phyloP scores from a whole-genome alignment of 2,888 invertebrate genomes.

The Lingula anatina region DNA sequence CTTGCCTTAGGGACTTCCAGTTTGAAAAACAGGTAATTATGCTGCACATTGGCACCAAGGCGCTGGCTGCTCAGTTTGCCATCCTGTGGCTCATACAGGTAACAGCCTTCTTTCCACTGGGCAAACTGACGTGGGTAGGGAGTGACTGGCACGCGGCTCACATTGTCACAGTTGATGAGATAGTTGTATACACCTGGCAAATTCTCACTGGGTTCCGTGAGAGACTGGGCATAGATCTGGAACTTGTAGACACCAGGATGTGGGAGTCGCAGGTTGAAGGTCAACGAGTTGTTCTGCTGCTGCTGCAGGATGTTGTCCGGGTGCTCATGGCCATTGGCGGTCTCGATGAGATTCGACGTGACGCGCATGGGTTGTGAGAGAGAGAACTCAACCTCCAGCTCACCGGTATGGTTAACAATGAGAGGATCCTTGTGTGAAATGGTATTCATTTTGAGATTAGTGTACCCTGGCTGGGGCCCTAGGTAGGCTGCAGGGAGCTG shows the following conservation, averaged over 20 bases:
- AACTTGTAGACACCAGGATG: slow-evolving; percentile 49
- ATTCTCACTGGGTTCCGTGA: slow-evolving; percentile 41
- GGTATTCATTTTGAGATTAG: slow-evolving; percentile 40
- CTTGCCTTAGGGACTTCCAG: slow-evolving; percentile 43
- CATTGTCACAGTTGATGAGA: slow-evolving; percentile 41
- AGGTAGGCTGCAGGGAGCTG: slow-evolving; percentile 49
- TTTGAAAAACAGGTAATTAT: slow-evolving; percentile 23
- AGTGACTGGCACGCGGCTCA: slow-evolving; percentile 21
- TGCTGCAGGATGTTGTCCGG: slow-evolving; percentile 49
- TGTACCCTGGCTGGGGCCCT: slow-evolving; percentile 48
- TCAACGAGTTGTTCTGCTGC: slow-evolving; percentile 27
- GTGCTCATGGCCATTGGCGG: slow-evolving; percentile 34
- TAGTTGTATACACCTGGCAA: slow-evolving; percentile 53
- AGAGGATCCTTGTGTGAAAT: slow-evolving; percentile 45
- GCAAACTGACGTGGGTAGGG: slow-evolving; percentile 52
- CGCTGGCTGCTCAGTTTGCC: slow-evolving; percentile 21
- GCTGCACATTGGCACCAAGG: slow-evolving; percentile 17
- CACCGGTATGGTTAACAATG: slow-evolving; percentile 41
- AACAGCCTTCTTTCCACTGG: slow-evolving; percentile 53
- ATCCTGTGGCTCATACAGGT: slow-evolving; percentile 41
- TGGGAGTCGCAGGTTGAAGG: slow-evolving; percentile 38
- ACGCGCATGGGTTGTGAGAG: slow-evolving; percentile 39
- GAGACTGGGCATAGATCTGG: slow-evolving; percentile 47
- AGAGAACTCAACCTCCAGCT: slow-evolving; percentile 32
- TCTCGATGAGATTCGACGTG: slow-evolving; percentile 48